Percentiles rank a stretch among this genome's conserved stretches.
Evolutionary conservation across 2,797 vertebrate species (phyloP).

Genomic region (Taeniopygia guttata): DNA sequence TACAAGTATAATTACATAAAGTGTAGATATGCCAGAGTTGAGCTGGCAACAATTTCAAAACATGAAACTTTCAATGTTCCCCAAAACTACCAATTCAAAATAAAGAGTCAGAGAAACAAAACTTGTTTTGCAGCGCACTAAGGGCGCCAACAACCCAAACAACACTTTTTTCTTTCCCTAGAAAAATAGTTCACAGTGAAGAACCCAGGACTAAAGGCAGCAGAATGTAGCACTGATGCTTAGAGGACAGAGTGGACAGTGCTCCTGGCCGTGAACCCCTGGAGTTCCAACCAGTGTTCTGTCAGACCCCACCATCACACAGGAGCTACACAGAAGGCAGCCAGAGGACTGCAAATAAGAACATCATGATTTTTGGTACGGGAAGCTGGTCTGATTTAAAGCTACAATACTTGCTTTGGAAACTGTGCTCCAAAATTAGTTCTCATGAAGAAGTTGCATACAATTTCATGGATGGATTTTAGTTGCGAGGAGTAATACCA

Average conservation of each 20-base stretch:
- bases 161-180: background rate
- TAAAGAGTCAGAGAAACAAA: background rate
- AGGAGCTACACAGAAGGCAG: background rate
- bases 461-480: background rate
- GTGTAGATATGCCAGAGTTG: background rate
- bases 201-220: background rate
- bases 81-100: background rate
- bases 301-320: background rate
- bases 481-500: background rate
- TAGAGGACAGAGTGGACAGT: background rate
- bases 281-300: background rate
- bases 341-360: background rate
- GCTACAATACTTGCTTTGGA: background rate
- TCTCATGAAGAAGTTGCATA: background rate
- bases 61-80: background rate
- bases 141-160: background rate
- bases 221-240: background rate
- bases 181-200: background rate
- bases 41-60: background rate
- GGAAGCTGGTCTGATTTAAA: background rate
- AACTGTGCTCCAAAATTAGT: background rate
- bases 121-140: background rate
- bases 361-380: background rate
- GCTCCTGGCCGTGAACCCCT: background rate
- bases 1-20: background rate